Evolutionary conservation across 2,888 invertebrate species (phyloP).

Genomic region (Reticulitermes lucifugus): DNA sequence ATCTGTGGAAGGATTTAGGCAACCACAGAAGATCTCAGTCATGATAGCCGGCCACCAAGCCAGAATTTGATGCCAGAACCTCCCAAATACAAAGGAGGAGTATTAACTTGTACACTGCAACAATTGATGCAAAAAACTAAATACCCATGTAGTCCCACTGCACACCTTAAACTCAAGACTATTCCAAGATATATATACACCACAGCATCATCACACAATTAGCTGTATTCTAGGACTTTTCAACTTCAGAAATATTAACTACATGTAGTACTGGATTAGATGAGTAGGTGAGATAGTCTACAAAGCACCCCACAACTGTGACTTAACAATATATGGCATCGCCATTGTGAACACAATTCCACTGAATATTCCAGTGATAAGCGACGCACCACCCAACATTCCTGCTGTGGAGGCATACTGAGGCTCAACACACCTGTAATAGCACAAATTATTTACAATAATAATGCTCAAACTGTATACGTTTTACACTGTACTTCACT

Average conservation of each 20-base stretch:
- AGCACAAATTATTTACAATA: neutral
- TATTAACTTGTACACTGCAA: too few species aligned
- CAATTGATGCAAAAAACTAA: too few species aligned
- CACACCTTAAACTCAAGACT: neutral
- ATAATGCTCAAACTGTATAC: too few species aligned
- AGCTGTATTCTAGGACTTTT: neutral
- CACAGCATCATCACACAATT: too few species aligned
- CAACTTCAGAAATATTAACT: too few species aligned
- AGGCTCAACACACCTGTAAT: constrained; percentile 80
- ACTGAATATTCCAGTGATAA: constrained; percentile 88
- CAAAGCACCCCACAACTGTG: constrained; percentile 12
- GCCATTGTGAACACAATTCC: constrained; percentile 84
- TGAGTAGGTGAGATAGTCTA: neutral
- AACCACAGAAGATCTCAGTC: too few species aligned
- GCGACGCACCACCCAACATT: constrained; percentile 94
- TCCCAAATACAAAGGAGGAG: too few species aligned
- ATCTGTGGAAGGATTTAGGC: too few species aligned
- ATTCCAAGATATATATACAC: neutral
- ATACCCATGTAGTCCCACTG: neutral
- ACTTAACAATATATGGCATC: constrained; percentile 46
- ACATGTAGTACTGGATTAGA: neutral
- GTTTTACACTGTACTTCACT: too few species aligned
- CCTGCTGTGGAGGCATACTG: constrained; percentile 89
- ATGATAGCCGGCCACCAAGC: too few species aligned
- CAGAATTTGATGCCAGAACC: too few species aligned